Base-by-base conservation (phyloP, 2,797 vertebrate genomes). In the Fistularia commersonii region DNA sequence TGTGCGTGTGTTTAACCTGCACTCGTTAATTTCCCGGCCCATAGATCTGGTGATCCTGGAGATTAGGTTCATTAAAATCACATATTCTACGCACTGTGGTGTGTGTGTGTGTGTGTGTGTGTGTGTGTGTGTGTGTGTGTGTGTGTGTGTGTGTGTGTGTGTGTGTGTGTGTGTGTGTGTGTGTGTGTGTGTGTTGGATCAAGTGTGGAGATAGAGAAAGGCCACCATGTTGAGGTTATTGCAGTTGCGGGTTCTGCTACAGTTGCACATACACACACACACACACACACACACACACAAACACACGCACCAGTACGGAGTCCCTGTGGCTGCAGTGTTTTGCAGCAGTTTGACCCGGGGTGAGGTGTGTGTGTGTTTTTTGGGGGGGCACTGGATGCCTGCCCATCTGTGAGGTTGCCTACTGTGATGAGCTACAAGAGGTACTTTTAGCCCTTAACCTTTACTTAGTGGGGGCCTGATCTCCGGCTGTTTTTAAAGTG, bases 1-100 rank as follows among this genome's bases (percentile, higher is more conserved):
- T 15, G 68, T 75, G 78, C 69, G 81, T 84, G 80, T 84, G 92
- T 93, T 95, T 96, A 93, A 91, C 91, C 90, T 93, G 87, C 77
- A 90, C 87, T 90, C 90, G 92, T 95, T 95, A 94, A 95, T 95
- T 94, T 94, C 91, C 91, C 92, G 90, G 90, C 86, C 93, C 90
- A 80, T 81, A 92, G 88, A 93, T 91, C 87, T 84, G 69, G 82
- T 90, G 93, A 94, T 94, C 88, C 90, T 89, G 89, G 91, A 94
- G 92, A 93, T 92, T 87, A 95, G 89, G 88, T 94, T 93, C 86
- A 94, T 92, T 94, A 92, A 85, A 89, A 79, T 83, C 81, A 84
- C 65, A 90, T 90, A 90, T 87, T 91, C 80, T 90, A 58, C 80
- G 74, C 64, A 74, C 82, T 49, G 48, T 65, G 56, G 60, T 69